Conservation (phyloP, 2,113 vertebrate species). For the Chaetorhynchus papuensis region DNA sequence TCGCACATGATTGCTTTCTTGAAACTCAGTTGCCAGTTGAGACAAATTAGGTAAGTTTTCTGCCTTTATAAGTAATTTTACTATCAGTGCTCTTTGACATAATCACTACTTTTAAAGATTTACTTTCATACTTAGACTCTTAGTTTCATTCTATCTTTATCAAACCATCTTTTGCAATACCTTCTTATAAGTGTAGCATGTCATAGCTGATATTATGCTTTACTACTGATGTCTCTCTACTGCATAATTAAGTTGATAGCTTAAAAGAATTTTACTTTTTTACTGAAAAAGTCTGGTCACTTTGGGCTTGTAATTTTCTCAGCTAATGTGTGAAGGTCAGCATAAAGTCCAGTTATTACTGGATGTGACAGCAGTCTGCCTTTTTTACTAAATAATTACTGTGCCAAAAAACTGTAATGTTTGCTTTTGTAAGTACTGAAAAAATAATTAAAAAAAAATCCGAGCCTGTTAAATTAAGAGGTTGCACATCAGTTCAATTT, state of each 20-base stretch:
- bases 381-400: not conserved
- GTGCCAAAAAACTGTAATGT: not conserved
- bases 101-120: not conserved
- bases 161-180: not conserved
- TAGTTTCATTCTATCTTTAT: not conserved
- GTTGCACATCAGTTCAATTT: not conserved
- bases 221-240: not conserved
- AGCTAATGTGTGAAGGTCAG: not conserved
- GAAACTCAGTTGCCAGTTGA: not conserved
- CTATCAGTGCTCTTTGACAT: not conserved
- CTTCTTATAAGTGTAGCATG: not conserved
- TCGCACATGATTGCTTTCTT: not conserved
- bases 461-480: not conserved
- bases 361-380: not conserved
- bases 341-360: not conserved
- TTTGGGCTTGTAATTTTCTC: slow-evolving; percentile 14
- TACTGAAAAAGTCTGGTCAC: not conserved
- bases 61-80: not conserved
- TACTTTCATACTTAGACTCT: not conserved
- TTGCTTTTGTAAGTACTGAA: not conserved
- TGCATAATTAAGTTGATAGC: not conserved
- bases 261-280: not conserved
- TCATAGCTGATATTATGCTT: not conserved
- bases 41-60: not conserved
- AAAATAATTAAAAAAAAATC: not conserved